These are phyloP conservation scores for Tribolium castaneum DNA, from an alignment of 1,140 invertebrate species.

Conservation along the genomic window DNA sequence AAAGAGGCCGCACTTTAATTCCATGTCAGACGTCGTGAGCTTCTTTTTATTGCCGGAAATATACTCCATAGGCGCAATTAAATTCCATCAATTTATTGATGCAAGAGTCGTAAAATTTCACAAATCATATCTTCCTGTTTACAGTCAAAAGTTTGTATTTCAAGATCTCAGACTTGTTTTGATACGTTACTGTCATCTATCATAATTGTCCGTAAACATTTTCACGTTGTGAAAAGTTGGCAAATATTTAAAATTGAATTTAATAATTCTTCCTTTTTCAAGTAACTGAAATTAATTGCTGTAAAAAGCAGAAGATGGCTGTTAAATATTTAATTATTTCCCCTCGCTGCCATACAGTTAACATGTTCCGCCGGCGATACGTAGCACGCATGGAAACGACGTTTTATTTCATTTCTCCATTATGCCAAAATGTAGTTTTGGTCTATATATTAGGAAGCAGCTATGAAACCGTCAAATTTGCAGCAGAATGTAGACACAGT, in stretches of 20 bases:
- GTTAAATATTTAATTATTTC: conserved; percentile 14
- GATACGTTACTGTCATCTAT: neutral
- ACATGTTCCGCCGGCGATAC: conserved; percentile 2
- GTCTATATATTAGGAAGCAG: conserved; percentile 21
- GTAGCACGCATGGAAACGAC: conserved; percentile 18
- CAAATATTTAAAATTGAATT: too few relatives aligned
- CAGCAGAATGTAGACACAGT: conserved; percentile 3
- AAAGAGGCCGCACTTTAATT: conserved; percentile 15
- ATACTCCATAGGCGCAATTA: neutral
- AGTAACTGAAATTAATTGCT: neutral
- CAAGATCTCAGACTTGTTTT: neutral
- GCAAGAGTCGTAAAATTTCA: neutral
- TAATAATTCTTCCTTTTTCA: too few relatives aligned
- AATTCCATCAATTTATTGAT: neutral
- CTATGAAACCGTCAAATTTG: conserved; percentile 26
- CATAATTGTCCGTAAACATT: neutral
- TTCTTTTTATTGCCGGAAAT: neutral
- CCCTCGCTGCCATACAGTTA: neutral
- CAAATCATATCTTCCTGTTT: neutral
- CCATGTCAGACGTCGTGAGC: neutral
- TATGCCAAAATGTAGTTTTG: conserved; percentile 24
- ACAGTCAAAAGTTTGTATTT: too few relatives aligned
- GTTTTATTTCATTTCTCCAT: conserved; percentile 31
- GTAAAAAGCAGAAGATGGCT: neutral
- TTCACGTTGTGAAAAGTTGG: too few relatives aligned